Evolutionary conservation across 35 echinoderm and acorn worm species (phyloP), one percentile per base, ranked within the genome.

Genomic region (Eucidaris tribuloides): DNA sequence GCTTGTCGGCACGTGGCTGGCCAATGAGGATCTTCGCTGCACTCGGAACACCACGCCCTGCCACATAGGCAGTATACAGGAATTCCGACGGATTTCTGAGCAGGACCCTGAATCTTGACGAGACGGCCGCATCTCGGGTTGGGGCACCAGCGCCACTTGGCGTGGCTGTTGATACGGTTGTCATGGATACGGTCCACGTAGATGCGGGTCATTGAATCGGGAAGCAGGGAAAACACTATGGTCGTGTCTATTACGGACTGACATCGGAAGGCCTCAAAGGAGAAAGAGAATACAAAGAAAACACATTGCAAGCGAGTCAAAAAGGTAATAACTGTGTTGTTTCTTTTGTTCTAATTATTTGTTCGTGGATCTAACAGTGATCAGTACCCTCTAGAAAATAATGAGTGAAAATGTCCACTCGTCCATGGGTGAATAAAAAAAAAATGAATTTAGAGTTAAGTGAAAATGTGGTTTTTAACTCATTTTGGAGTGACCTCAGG

Each of bases 1-100:
- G 91, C 91, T 72, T 93, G 91, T 36, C 68, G 60, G 41, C 91
- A 93, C 7, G 71, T 84, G 20, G 85, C 91, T 43, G 91, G 91
- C 91, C 91, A 93, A 76, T 93, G 91, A 34, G 72, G 79, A 40
- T 15, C 78, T 58, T 89, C 85, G 36, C 84, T 80, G 79, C 85
- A 93, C 22, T 34, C 54, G 0, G 64, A 29, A 41, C 91, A 93
- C 91, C 91, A 93, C 1, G 45, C 46, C 43, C 56, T 43, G 39
- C 91, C 91, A 62, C 91, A 93, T 25, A 78, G 85, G 72, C 91
- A 93, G 24, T 15, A 59, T 25, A 93, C 78, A 44, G 85, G 78
- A 42, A 79, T 62, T 46, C 76, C 83, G 49, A 65, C 19, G 50
- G 44, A 19, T 22, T 22, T 42, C 35, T 38, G 35, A 3, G 37